Evolutionary conservation across 2,113 vertebrate genomes (phyloP), one percentile per base, ranked within the genome.

Genomic region (Perca schrenkii): DNA sequence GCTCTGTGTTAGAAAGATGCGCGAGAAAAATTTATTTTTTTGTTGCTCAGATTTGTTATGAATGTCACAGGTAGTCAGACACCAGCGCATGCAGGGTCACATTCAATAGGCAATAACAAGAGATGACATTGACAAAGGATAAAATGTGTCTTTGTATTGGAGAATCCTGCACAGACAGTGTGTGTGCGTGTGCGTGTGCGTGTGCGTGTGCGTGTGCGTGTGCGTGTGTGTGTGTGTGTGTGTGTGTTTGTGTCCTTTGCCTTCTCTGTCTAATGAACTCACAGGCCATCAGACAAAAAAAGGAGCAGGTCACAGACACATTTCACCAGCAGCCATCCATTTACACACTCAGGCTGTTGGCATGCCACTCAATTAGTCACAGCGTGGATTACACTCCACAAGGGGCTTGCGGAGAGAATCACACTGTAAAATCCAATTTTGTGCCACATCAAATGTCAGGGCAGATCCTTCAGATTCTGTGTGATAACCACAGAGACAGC

Each of bases 281-380:
- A 69, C 22, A 62, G 54, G 57, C 84, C 57, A 79, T 80, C 66
- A 79, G 78, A 54, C 13, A 66, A 7, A 57, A 63, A 47, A 70
- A 25, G 60, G 50, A 60, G 72, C 84, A 82, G 91, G 89, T 89
- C 87, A 85, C 74, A 78, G 75, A 86, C 70, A 86, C 66, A 85
- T 93, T 87, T 90, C 77, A 88, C 52, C 73, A 91, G 83, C 86
- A 84, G 86, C 43, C 74, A 72, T 89, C 76, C 84, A 90, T 91
- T 92, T 87, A 90, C 88, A 86, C 88, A 85, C 89, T 77, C 80
- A 70, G 85, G 74, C 83, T 89, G 84, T 74, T 89, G 92, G 82
- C 86, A 86, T 82, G 88, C 83, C 89, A 93, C 86, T 92, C 91
- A 94, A 84, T 94, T 92, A 91, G 91, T 91, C 88, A 85, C 89